phyloP scores from a whole-genome alignment of 2,797 vertebrate genomes.

The Rhinella marina region DNA sequence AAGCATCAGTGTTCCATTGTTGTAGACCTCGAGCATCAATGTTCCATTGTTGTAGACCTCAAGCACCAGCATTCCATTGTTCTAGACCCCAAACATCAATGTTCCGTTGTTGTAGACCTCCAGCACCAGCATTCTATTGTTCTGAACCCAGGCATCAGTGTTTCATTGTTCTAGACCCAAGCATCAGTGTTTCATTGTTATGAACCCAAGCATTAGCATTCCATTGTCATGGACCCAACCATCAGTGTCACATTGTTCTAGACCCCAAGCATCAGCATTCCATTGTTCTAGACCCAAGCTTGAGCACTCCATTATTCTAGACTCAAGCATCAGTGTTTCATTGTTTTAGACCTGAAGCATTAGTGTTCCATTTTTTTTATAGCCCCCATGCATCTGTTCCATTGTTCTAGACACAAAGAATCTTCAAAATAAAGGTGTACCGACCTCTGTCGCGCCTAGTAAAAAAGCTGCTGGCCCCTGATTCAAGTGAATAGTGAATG shows the following conservation, averaged over 20 bases:
- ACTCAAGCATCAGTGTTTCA: not conserved
- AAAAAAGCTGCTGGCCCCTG: no score
- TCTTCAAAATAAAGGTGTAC: no score
- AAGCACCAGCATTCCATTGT: no score
- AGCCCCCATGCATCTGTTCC: no score
- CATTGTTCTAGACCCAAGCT: not conserved
- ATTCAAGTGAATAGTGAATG: no score
- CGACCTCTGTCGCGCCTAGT: no score
- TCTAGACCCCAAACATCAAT: not conserved
- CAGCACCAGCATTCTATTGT: not conserved
- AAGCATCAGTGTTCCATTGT: not conserved
- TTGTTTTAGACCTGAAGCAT: no score
- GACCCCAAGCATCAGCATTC: not conserved
- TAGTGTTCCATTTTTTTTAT: no score
- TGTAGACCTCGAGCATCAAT: not conserved
- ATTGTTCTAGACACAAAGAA: no score
- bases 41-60: not conserved
- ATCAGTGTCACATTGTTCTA: not conserved
- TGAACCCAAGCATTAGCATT: not conserved
- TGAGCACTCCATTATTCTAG: no score
- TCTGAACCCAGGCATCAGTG: not conserved
- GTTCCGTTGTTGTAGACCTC: not conserved
- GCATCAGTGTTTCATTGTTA: not conserved
- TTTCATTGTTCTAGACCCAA: not conserved
- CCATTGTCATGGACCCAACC: not conserved